A percentile compares a stretch with the other conserved stretches of the same genome.
Conservation (phyloP, 2,797 vertebrate species). For the Sylvia borin region DNA sequence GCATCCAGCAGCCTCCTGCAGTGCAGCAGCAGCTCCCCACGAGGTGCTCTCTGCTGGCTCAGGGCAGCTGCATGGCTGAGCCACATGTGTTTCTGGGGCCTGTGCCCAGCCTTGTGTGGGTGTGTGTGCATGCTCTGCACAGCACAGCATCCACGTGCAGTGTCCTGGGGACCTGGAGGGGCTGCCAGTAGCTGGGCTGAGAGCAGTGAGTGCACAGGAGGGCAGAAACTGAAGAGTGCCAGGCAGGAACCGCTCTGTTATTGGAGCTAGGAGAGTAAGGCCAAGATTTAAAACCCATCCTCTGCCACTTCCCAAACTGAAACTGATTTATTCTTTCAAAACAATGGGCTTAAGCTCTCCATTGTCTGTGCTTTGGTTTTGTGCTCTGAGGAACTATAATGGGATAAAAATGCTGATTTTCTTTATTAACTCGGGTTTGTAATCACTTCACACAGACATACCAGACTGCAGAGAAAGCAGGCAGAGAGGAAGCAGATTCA, state of each 20-base stretch:
- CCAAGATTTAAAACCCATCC: neutral
- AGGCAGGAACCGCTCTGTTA: neutral
- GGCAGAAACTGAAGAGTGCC: neutral
- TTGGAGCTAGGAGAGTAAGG: neutral
- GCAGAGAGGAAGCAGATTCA: neutral
- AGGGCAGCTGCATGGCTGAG: neutral
- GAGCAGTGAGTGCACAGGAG: neutral
- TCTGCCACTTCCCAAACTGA: neutral
- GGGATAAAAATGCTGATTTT: slow-evolving; percentile 13
- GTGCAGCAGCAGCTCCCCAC: neutral
- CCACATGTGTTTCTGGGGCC: neutral
- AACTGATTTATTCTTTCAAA: slow-evolving; percentile 28
- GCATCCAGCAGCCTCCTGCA: neutral
- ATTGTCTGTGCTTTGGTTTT: neutral
- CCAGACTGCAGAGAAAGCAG: neutral
- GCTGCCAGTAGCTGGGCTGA: neutral
- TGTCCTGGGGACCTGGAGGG: neutral
- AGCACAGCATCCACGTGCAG: neutral
- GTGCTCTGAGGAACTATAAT: neutral
- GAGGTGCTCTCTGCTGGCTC: neutral
- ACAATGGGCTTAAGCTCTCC: slow-evolving; percentile 4
- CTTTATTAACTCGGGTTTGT: slow-evolving; percentile 25
- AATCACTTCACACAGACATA: neutral
- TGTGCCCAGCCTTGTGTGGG: neutral
- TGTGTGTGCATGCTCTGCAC: neutral